Percentiles rank a stretch among this genome's conserved stretches.
Evolutionary conservation across 2,113 vertebrate genomes (phyloP).

Genomic region (Poicephalus meyeri): DNA sequence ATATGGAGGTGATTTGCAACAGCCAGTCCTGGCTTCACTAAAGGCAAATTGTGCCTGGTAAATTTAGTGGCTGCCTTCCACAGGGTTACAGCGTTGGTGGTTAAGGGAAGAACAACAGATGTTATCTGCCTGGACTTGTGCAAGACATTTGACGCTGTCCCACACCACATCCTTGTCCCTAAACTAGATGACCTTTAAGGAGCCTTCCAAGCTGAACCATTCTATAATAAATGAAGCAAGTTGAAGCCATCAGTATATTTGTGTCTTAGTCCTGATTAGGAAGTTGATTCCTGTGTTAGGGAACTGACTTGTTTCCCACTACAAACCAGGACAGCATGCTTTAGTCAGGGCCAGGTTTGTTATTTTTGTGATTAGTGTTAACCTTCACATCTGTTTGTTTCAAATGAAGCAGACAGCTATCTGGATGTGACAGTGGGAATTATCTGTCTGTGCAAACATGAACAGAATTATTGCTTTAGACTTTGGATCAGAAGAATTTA

Average conservation of each 20-base stretch:
- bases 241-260: neutral
- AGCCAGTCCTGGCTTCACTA: neutral
- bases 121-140: neutral
- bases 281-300: neutral
- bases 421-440: neutral
- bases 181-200: neutral
- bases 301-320: neutral
- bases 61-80: neutral
- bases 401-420: neutral
- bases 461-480: neutral
- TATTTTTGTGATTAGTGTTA: neutral
- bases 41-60: neutral
- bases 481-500: neutral
- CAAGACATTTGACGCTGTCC: neutral
- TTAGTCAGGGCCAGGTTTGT: neutral
- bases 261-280: neutral
- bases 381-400: neutral
- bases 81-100: neutral
- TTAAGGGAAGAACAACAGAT: neutral
- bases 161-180: neutral
- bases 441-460: neutral
- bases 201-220: neutral
- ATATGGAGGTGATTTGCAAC: neutral
- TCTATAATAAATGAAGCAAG: neutral
- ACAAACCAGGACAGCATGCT: accelerated